Conservation (phyloP, 2,888 invertebrate genomes). For the Spodoptera littoralis region DNA sequence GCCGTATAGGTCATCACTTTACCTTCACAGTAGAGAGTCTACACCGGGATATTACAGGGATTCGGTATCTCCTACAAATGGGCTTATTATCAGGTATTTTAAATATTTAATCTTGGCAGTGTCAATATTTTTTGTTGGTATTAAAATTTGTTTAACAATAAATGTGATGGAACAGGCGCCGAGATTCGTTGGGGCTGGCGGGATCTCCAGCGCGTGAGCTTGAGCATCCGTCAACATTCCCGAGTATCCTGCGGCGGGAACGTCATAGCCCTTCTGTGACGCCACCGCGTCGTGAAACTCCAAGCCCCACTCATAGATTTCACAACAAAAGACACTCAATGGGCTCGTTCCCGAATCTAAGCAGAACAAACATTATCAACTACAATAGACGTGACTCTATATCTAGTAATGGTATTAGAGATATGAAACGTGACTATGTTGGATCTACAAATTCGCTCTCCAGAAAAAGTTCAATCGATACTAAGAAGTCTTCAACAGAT, state of each 20-base stretch:
- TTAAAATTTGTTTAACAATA: conserved; percentile 51
- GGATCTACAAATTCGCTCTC: conserved; percentile 81
- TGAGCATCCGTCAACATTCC: conserved; percentile 92
- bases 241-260: conserved; percentile 90
- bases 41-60: conserved; percentile 90
- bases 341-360: conserved; percentile 82
- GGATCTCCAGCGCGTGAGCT: conserved; percentile 89
- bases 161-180: conserved; percentile 82
- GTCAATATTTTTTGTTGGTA: conserved; percentile 6
- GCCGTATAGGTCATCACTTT: conserved; percentile 82
- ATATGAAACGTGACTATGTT: conserved; percentile 88
- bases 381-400: conserved; percentile 83
- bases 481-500: conserved; percentile 90
- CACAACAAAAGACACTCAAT: conserved; percentile 81
- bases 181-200: conserved; percentile 89
- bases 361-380: conserved; percentile 78
- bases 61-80: conserved; percentile 83
- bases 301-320: conserved; percentile 80
- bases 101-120: conserved; percentile 22
- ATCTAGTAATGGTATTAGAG: conserved; percentile 77
- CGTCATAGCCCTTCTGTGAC: conserved; percentile 84
- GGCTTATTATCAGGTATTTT: conserved; percentile 82
- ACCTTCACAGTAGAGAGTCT: conserved; percentile 83
- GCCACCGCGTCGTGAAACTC: conserved; percentile 85
- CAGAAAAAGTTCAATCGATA: conserved; percentile 86